phyloP scores from a whole-genome alignment of 2,888 invertebrate species.

The Mimumesa dahlbomi region DNA sequence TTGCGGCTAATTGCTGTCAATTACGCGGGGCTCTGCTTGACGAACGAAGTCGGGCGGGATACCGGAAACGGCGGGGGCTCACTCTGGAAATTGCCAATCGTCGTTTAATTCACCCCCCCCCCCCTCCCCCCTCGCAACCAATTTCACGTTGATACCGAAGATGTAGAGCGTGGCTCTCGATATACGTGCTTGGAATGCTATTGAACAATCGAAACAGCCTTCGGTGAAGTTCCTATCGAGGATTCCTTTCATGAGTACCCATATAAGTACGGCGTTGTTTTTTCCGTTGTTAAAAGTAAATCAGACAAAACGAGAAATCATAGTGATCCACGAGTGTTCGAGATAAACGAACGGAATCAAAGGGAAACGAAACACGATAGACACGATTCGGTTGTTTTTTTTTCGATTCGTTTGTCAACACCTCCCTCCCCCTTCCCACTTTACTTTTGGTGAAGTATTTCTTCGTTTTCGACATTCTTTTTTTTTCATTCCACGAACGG shows the following conservation, averaged over 20 bases:
- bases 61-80: conserved; percentile 58
- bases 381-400: too few relatives aligned
- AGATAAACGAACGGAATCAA: too few relatives aligned
- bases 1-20: conserved; percentile 62
- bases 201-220: conserved; percentile 25
- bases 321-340: too few relatives aligned
- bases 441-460: too few relatives aligned
- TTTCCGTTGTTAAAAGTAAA: too few relatives aligned
- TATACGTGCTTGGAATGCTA: conserved; percentile 45
- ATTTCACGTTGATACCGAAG: conserved; percentile 51
- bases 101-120: conserved; percentile 47
- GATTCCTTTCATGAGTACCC: neutral
- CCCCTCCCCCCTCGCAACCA: conserved; percentile 37
- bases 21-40: conserved; percentile 34
- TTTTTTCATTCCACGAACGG: too few relatives aligned
- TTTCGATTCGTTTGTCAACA: too few relatives aligned
- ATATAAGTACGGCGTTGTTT: neutral
- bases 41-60: conserved; percentile 40
- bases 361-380: too few relatives aligned
- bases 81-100: conserved; percentile 63
- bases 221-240: conserved; percentile 18
- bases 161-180: conserved; percentile 26
- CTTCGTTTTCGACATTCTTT: too few relatives aligned
- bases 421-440: too few relatives aligned
- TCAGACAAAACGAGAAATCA: too few relatives aligned